Conservation (phyloP, 2,797 vertebrate species). For the Danionella dracula region DNA sequence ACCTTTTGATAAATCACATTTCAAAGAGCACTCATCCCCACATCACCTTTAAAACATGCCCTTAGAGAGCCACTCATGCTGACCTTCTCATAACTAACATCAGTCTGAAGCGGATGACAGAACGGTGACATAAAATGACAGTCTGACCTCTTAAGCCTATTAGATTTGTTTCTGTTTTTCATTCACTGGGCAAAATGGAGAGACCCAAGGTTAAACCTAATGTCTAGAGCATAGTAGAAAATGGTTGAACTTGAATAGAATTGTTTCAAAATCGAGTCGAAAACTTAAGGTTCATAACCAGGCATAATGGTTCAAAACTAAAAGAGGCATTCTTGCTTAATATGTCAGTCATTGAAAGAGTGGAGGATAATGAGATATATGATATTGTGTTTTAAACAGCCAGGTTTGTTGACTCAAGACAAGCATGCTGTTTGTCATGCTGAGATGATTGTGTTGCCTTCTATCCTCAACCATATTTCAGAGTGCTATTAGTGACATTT, state of each 20-base stretch:
- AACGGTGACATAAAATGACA: conserved; percentile 47
- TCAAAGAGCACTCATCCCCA: conserved; percentile 21
- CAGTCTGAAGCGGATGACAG: conserved; percentile 49
- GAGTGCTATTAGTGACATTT: conserved; percentile 14
- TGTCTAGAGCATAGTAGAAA: conserved; percentile 23
- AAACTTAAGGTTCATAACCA: not conserved
- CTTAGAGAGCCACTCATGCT: conserved; percentile 22
- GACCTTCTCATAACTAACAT: conserved; percentile 56
- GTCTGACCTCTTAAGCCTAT: conserved; percentile 47
- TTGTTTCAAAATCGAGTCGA: too few species aligned
- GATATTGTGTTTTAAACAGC: conserved; percentile 7
- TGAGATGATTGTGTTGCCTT: conserved; percentile 10
- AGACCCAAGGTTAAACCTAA: conserved; percentile 40
- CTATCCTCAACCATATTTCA: conserved; percentile 7
- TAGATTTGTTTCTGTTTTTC: conserved; percentile 54
- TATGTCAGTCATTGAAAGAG: conserved; percentile 10
- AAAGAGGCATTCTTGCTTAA: conserved; percentile 2
- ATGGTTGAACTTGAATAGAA: too few species aligned
- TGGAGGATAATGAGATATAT: conserved; percentile 18
- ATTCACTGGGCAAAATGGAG: conserved; percentile 40
- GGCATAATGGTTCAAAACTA: conserved; percentile 23
- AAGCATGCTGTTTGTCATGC: conserved; percentile 4
- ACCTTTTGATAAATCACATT: conserved; percentile 10
- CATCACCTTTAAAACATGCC: conserved; percentile 31
- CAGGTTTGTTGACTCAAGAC: conserved; percentile 22